Evolutionary conservation across 1,140 invertebrate species (phyloP), one percentile per base, ranked within the genome.

Genomic region (Cotesia glomerata): DNA sequence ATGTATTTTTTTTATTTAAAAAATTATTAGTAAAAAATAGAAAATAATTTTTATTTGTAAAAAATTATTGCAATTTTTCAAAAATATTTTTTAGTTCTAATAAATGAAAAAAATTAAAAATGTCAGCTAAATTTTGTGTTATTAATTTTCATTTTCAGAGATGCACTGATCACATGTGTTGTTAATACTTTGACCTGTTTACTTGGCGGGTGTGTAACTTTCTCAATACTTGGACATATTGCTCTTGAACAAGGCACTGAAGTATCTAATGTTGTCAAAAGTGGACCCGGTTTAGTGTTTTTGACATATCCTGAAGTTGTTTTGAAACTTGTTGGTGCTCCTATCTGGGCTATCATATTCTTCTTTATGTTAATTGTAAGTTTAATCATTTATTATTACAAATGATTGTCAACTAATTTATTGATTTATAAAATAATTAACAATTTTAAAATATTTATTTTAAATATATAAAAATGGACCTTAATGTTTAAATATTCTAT

Each of bases 271-370:
- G 91, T 92, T 5, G 91, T 91, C 1, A 89, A 89, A 73, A 89
- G 88, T 71, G 91, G 91, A 4, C 92, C 91, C 13, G 91, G 91
- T 13, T 82, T 92, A 3, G 91, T 92, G 18, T 92, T 92, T 77
- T 87, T 92, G 39, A 91, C 91, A 3, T 92, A 92, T 83, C 91
- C 91, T 0, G 90, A 92, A 81, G 91, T 91, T 59, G 90, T 92
- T 18, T 79, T 91, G 0, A 89, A 91, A 78, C 82, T 92, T 45
- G 91, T 91, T 1, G 90, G 90, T 26, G 88, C 91, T 9, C 85
- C 90, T 3, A 79, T 91, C 61, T 92, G 91, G 91, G 88, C 91
- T 1, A 82, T 87, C 11, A 88, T 90, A 35, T 92, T 92, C 82
- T 92, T 92, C 83, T 76, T 90, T 66, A 92, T 92, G 91, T 82